These are phyloP conservation scores for Steinernema khuongi DNA, from an alignment of 1,140 invertebrate genomes.

Conservation along the genomic window DNA sequence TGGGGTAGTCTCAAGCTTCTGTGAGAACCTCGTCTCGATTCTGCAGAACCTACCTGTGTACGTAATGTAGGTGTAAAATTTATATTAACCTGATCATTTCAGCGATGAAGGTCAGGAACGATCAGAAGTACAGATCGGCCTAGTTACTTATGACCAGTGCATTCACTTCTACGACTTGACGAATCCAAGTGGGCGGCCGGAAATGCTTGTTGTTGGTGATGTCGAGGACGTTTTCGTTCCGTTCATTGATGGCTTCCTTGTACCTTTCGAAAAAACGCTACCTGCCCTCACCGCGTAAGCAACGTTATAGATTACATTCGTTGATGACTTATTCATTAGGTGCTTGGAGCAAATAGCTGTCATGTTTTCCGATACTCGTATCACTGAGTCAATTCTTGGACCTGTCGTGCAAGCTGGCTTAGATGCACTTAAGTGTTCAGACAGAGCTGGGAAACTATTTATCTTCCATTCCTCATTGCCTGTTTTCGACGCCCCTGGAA, in stretches of 20 bases:
- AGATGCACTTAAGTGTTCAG: slow-evolving; percentile 78
- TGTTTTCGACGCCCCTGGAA: slow-evolving; percentile 84
- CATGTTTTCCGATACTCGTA: slow-evolving; percentile 83
- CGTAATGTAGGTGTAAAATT: slow-evolving; percentile 48
- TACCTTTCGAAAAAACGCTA: slow-evolving; percentile 74
- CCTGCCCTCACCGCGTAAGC: slow-evolving; percentile 71
- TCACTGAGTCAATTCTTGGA: slow-evolving; percentile 81
- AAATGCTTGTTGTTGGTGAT: slow-evolving; percentile 97
- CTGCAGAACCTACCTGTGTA: slow-evolving; percentile 63
- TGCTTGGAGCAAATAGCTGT: slow-evolving; percentile 62
- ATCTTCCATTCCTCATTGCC: slow-evolving; percentile 93
- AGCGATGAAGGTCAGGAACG: slow-evolving; percentile 69
- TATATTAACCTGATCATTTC: too few relatives aligned
- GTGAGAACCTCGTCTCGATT: slow-evolving; percentile 74
- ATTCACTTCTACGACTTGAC: slow-evolving; percentile 95
- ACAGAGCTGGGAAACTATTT: slow-evolving; percentile 84
- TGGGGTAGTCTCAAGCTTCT: slow-evolving; percentile 80
- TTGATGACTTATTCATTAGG: slow-evolving; percentile 26
- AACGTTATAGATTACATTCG: neutral
- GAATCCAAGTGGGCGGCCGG: slow-evolving; percentile 74
- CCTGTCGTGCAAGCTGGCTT: slow-evolving; percentile 94
- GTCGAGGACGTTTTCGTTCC: slow-evolving; percentile 95
- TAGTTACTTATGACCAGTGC: slow-evolving; percentile 89
- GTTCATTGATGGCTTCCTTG: slow-evolving; percentile 88
- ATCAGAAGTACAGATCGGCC: slow-evolving; percentile 78